Conservation (phyloP, 2,888 invertebrate species). For the Lissonota sp. region DNA sequence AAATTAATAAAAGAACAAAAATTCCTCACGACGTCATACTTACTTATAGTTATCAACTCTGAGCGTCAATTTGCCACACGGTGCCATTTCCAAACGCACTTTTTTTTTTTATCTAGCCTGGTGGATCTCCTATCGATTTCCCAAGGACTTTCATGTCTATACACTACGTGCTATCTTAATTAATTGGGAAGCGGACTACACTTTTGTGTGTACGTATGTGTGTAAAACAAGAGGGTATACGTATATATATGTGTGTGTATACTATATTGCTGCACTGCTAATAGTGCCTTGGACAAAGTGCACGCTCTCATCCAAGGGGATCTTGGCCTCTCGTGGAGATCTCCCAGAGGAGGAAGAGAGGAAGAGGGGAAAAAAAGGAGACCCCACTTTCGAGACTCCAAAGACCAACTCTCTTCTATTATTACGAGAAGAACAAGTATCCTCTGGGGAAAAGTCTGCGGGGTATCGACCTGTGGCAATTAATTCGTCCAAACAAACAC, state of each 20-base stretch:
- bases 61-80: constrained; percentile 7
- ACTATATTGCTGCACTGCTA: constrained; percentile 37
- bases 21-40: constrained; percentile 19
- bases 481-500: constrained; percentile 34
- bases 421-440: constrained; percentile 34
- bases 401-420: constrained; percentile 30
- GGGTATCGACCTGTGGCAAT: constrained; percentile 43
- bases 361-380: background rate
- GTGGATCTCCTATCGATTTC: constrained; percentile 74
- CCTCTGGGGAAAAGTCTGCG: constrained; percentile 24
- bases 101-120: constrained; percentile 72
- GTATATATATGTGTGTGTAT: background rate
- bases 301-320: constrained; percentile 43
- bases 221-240: constrained; percentile 54
- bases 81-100: constrained; percentile 29
- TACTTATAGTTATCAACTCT: constrained; percentile 7
- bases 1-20: constrained; percentile 31
- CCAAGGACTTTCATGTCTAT: constrained; percentile 68
- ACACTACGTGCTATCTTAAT: constrained; percentile 75
- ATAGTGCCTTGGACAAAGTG: constrained; percentile 47
- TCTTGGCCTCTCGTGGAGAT: constrained; percentile 31
- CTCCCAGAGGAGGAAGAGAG: constrained; percentile 24
- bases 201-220: constrained; percentile 47
- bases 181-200: constrained; percentile 73
- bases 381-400: constrained; percentile 26